Base-by-base conservation (phyloP, 1,140 invertebrate species). In the Drosophila virilis region DNA sequence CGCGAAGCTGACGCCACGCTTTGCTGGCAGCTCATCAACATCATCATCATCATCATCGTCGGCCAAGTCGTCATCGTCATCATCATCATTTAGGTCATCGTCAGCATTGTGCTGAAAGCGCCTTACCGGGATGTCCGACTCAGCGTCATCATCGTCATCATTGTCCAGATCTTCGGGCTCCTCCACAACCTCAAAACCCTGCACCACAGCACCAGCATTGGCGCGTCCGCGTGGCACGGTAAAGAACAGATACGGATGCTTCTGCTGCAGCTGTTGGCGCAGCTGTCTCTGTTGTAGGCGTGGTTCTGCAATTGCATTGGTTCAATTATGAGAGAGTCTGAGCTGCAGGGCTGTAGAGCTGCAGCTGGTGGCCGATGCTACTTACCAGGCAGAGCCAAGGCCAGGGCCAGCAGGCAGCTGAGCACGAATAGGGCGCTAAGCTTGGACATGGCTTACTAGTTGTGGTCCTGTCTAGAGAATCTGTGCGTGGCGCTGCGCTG, bases 201-300 rank as follows among this genome's bases (percentile, higher is more conserved):
- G 61, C 3, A 91, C 80, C 8, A 90, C 71, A 0, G 85, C 67
- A 8, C 80, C 85, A 22, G 80, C 84, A 52, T 88, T 88, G 70
- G 85, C 76, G 0, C 79, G 79, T 12, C 83, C 83, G 22, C 79
- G 74, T 32, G 89, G 88, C 12, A 84, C 64, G n/a, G 68, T 77
- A 5, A 91, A 58, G 50, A 91, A 91, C 1, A 91, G 54, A 46
- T 91, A 91, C 7, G 88, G 88, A 40, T 91, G 86, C 51, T 78
- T 67, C 64, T 32, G 51, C 17, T 43, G 28, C 35, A 33, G 58
- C 55, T 46, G 67, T 15, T 68, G 43, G 35, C 33, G 40, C 13
- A 59, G 35, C 51, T 72, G 85, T 1, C 58, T 61, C 45, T 50
- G 38, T 22, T 78, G 86, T 0, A 58, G 55, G 38, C 88, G 80